A percentile compares a stretch with the other conserved stretches of the same genome.
Evolutionary conservation across 1,140 invertebrate species (phyloP).

Genomic region (Helicoverpa armigera): DNA sequence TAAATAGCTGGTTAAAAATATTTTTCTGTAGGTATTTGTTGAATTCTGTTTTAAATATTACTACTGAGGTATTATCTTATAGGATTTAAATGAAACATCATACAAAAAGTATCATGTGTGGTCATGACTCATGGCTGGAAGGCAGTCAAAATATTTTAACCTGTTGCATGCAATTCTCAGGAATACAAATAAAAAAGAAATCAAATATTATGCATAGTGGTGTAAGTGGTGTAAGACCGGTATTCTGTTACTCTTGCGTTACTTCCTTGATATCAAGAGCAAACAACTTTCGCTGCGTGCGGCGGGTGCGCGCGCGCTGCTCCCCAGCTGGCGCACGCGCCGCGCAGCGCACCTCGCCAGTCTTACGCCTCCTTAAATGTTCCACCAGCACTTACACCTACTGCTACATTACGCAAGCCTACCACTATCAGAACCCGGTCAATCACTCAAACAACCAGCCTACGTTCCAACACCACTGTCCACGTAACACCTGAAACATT

Average conservation of each 20-base stretch:
- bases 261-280: slow-evolving; percentile 78
- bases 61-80: too few relatives aligned
- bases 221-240: slow-evolving; percentile 55
- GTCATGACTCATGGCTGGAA: too few relatives aligned
- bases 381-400: slow-evolving; percentile 53
- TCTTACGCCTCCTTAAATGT: slow-evolving; percentile 19
- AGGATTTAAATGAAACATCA: too few relatives aligned
- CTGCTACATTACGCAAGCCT: slow-evolving; percentile 61
- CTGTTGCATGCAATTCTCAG: background rate
- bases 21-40: too few relatives aligned
- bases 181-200: slow-evolving; percentile 26
- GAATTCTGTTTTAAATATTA: too few relatives aligned
- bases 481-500: slow-evolving; percentile 46
- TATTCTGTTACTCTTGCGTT: slow-evolving; percentile 57
- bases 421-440: slow-evolving; percentile 19
- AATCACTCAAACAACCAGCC: slow-evolving; percentile 33
- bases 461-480: slow-evolving; percentile 11
- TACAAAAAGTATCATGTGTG: too few relatives aligned
- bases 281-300: slow-evolving; percentile 81
- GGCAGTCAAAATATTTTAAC: background rate
- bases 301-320: slow-evolving; percentile 49
- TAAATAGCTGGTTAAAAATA: too few relatives aligned
- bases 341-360: background rate
- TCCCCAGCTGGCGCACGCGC: slow-evolving; percentile 57
- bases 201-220: slow-evolving; percentile 24